Evolutionary conservation across 35 echinoderm and acorn worm genomes (phyloP).

Genomic region (Ophioderma brevispina): DNA sequence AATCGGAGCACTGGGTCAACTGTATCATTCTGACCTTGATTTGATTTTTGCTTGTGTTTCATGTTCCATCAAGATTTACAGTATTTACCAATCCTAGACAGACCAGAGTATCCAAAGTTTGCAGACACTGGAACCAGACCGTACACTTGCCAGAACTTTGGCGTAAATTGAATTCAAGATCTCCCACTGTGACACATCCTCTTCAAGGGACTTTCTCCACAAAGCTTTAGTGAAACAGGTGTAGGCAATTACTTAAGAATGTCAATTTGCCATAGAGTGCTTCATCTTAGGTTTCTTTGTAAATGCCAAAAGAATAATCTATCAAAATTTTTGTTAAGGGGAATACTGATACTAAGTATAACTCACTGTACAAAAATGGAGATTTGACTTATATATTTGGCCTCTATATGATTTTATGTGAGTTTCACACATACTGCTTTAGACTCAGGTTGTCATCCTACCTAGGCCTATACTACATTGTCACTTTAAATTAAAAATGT

Average conservation of each 20-base stretch:
- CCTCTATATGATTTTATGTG: no score
- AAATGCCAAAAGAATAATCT: no score
- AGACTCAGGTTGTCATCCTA: no score
- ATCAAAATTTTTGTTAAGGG: neutral
- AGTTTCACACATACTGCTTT: no score
- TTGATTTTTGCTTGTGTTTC: neutral
- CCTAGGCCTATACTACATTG: no score
- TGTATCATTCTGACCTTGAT: neutral
- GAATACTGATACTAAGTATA: neutral
- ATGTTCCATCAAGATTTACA: slow-evolving; percentile 51
- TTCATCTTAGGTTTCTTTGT: neutral
- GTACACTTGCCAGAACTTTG: slow-evolving; percentile 77
- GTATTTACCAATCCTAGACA: slow-evolving; percentile 56
- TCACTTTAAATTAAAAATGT: no score
- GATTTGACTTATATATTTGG: neutral
- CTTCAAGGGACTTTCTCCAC: slow-evolving; percentile 26
- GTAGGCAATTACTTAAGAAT: neutral
- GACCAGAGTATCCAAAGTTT: slow-evolving; percentile 54
- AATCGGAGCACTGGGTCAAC: neutral
- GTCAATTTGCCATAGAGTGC: neutral
- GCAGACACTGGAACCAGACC: slow-evolving; percentile 69
- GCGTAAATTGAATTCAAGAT: slow-evolving; percentile 82
- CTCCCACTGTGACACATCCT: slow-evolving; percentile 69
- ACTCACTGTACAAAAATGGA: neutral
- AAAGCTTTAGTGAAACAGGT: neutral